phyloP scores from a whole-genome alignment of 2,113 vertebrate species.

The Panthera leo region DNA sequence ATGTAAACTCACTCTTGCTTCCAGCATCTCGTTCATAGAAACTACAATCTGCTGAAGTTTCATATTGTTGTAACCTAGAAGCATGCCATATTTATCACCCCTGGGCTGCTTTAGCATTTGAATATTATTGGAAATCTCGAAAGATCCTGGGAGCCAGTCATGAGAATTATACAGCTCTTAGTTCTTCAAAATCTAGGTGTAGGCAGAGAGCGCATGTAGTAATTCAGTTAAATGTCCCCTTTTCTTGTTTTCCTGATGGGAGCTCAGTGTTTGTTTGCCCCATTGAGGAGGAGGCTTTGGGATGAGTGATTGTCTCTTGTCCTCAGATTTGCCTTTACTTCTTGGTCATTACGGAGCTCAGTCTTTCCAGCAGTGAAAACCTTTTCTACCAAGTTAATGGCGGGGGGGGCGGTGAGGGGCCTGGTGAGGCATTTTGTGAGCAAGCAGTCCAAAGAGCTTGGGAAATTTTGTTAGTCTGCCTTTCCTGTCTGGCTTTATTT shows the following conservation, averaged over 20 bases:
- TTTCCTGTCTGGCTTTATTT: not conserved
- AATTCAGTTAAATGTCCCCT: not conserved
- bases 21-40: not conserved
- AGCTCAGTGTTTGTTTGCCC: not conserved
- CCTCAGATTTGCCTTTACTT: not conserved
- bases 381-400: not conserved
- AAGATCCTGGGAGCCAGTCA: not conserved
- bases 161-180: not conserved
- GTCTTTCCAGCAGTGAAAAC: not conserved
- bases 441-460: not conserved
- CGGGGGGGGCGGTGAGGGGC: not conserved
- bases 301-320: not conserved
- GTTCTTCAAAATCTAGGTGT: not conserved
- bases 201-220: not conserved
- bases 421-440: not conserved
- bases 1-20: conserved; percentile 43
- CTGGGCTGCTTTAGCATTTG: not conserved
- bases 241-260: not conserved
- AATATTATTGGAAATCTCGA: not conserved
- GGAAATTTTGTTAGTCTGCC: not conserved
- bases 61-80: not conserved
- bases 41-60: conserved; percentile 49
- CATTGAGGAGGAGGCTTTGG: fast-evolving
- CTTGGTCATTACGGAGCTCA: not conserved
- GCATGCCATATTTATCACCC: not conserved